phyloP scores from a whole-genome alignment of 2,797 vertebrate genomes.

The Sebastes minor region DNA sequence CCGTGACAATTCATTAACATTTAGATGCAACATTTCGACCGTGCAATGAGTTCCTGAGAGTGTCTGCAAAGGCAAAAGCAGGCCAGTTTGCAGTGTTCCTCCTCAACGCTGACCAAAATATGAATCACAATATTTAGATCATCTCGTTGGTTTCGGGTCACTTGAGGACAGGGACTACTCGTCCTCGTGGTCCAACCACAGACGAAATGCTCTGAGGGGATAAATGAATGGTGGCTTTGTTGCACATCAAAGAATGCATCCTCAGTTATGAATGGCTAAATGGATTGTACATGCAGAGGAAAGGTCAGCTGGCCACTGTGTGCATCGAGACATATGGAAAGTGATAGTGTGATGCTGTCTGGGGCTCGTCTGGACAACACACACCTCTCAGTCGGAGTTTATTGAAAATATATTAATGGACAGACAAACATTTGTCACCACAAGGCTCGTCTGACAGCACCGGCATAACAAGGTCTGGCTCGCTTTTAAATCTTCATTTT shows the following conservation, averaged over 20 bases:
- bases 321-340: slow-evolving; percentile 8
- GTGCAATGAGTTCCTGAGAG: background rate
- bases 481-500: background rate
- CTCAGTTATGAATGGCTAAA: slow-evolving; percentile 42
- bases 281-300: slow-evolving; percentile 37
- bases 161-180: slow-evolving; percentile 29
- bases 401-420: background rate
- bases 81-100: background rate
- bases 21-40: background rate
- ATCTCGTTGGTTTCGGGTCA: slow-evolving; percentile 21
- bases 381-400: background rate
- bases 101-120: background rate
- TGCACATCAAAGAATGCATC: slow-evolving; percentile 49
- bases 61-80: background rate
- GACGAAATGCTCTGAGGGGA: slow-evolving; percentile 34
- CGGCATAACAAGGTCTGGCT: background rate
- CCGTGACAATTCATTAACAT: background rate
- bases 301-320: background rate
- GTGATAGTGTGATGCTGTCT: background rate
- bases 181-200: slow-evolving; percentile 34
- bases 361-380: background rate
- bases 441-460: background rate
- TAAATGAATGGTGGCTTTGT: slow-evolving; percentile 66
- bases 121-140: slow-evolving; percentile 37
- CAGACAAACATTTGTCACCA: background rate